Base-by-base conservation (phyloP, 2,888 invertebrate genomes). In the Callyntrura sp. region DNA sequence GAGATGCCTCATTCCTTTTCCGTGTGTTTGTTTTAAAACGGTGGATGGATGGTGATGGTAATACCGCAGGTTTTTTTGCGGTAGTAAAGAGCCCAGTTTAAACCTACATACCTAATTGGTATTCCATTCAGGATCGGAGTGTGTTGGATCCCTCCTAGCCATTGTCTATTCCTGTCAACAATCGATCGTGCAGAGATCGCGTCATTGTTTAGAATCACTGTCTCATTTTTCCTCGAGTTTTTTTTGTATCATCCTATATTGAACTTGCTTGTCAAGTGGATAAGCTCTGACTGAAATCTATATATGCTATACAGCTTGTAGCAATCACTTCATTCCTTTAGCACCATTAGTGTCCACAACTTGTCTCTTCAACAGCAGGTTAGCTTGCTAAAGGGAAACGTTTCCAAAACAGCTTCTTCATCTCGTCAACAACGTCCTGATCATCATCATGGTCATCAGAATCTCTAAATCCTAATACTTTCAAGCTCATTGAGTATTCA, bases 131-230 rank as follows among this genome's bases (percentile, higher is more conserved):
- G 79, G 81, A 25, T 79, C 55, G 23, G 12, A 48, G 43, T 55
- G 62, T 70, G 81, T 81, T 85, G 76, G 60, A 62, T 85, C 76
- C 60, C 60, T 84, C 45, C 45, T 51, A 48, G 57, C 85, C 78
- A 85, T 87, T 87, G 87, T 87, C 79, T 70, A 70, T 81, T 81
- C 87, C 87, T 87, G 87, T 87, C 81, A 87, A 87, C 87, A 51
- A 81, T 43, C 68, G 70, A 87, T 87, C 87, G n/a, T 28, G 14
- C 48, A 43, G 35, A 68, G 79, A 87, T 55, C 45, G 23, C 65
- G 45, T 87, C 87, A 81, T 81, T 70, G 65, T 73, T 55, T 45
- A 70, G 57, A 84, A 17, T 45, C 84, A 28, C 55, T 57, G 70
- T 57, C 55, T 73, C 73, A 73, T 43, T 55, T 84, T 65, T 55